These are phyloP conservation scores for Tethea ocularis DNA, from an alignment of 2,888 invertebrate species.

Conservation along the genomic window DNA sequence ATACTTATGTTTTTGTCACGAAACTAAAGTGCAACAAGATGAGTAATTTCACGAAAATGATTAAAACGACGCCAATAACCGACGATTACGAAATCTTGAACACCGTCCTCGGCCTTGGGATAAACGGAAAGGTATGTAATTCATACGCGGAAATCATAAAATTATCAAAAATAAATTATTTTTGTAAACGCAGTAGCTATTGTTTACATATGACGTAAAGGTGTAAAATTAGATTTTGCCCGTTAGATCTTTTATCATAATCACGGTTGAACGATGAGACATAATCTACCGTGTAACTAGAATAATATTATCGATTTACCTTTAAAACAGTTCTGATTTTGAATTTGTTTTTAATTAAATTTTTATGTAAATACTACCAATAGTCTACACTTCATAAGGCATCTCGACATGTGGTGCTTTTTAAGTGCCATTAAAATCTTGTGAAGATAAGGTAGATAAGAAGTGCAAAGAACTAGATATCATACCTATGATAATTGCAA, in stretches of 20 bases:
- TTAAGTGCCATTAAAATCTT: neutral
- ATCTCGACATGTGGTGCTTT: neutral
- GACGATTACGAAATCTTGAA: conserved; percentile 97
- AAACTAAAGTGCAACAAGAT: conserved; percentile 53
- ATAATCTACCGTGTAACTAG: neutral
- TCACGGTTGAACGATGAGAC: conserved; percentile 8
- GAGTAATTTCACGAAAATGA: conserved; percentile 73
- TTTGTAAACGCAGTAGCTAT: conserved; percentile 21
- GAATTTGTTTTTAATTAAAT: neutral
- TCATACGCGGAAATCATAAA: conserved; percentile 19
- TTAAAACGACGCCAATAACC: conserved; percentile 92
- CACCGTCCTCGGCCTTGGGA: conserved; percentile 97
- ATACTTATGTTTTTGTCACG: conserved; percentile 37
- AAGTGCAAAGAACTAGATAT: no score
- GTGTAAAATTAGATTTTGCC: conserved; percentile 43
- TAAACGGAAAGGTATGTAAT: conserved; percentile 93
- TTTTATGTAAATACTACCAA: neutral
- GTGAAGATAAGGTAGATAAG: neutral
- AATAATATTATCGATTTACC: neutral
- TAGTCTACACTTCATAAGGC: neutral
- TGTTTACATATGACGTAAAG: conserved; percentile 64
- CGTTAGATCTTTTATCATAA: conserved; percentile 5
- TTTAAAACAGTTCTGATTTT: neutral
- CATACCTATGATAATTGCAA: no score
- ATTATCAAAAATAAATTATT: conserved; percentile 17